Conservation (phyloP, 2,113 vertebrate genomes). For the Lepus europaeus region DNA sequence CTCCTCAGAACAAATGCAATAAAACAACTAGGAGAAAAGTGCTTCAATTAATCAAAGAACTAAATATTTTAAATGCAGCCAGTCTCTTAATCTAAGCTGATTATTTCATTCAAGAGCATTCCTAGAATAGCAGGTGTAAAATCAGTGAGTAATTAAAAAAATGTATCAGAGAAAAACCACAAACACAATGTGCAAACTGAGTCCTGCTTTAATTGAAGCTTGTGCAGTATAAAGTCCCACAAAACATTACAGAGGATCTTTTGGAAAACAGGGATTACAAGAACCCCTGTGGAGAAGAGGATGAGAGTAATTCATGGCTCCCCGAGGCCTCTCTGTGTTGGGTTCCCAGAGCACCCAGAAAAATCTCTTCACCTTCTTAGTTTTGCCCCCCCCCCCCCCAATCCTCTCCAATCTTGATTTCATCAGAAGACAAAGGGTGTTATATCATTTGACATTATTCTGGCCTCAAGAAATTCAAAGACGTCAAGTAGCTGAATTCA, state of each 20-base stretch:
- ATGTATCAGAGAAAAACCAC: slow-evolving; percentile 60
- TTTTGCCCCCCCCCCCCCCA: background rate
- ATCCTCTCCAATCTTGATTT: slow-evolving; percentile 57
- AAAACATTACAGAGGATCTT: slow-evolving; percentile 54
- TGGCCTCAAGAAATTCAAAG: slow-evolving; percentile 61
- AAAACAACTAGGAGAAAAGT: slow-evolving; percentile 33
- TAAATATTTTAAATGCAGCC: slow-evolving; percentile 28
- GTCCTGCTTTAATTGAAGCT: slow-evolving; percentile 78
- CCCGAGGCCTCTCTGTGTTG: background rate
- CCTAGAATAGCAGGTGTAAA: background rate
- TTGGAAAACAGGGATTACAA: slow-evolving; percentile 57
- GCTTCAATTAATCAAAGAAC: background rate
- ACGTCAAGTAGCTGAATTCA: slow-evolving; percentile 31
- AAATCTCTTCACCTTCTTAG: slow-evolving; percentile 6
- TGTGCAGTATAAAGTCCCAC: slow-evolving; percentile 71
- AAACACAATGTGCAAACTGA: slow-evolving; percentile 50
- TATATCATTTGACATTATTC: slow-evolving; percentile 56
- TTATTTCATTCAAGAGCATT: slow-evolving; percentile 52
- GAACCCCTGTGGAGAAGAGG: background rate
- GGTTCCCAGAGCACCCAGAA: slow-evolving; percentile 40
- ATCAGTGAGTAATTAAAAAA: slow-evolving; percentile 48
- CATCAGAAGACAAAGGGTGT: slow-evolving; percentile 48
- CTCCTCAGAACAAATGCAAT: slow-evolving; percentile 12
- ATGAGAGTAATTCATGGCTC: slow-evolving; percentile 45
- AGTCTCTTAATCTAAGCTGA: slow-evolving; percentile 26